phyloP scores from a whole-genome alignment of 2,888 invertebrate genomes.

The Craniophora ligustri region DNA sequence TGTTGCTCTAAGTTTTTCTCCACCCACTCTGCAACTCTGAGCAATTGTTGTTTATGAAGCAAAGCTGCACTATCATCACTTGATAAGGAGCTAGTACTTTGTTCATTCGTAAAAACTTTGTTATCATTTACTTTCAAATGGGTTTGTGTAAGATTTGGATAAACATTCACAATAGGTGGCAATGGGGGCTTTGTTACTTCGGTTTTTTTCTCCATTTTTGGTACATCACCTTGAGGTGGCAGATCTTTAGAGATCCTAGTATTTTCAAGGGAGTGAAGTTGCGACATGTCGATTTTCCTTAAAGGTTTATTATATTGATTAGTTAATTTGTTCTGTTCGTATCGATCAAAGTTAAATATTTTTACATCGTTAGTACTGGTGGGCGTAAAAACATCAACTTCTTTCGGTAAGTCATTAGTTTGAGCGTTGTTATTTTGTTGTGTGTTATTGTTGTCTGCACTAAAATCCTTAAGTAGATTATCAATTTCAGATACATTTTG shows the following conservation, averaged over 20 bases:
- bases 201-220: conserved; percentile 68
- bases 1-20: conserved; percentile 90
- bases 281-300: conserved; percentile 83
- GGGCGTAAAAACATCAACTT: conserved; percentile 62
- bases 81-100: conserved; percentile 85
- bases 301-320: conserved; percentile 75
- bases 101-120: conserved; percentile 83
- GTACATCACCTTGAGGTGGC: conserved; percentile 69
- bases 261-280: conserved; percentile 82
- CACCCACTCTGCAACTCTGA: conserved; percentile 93
- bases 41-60: conserved; percentile 90
- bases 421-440: conserved; percentile 70
- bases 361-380: conserved; percentile 79
- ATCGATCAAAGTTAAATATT: conserved; percentile 87
- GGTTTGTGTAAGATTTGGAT: conserved; percentile 84
- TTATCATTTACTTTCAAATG: conserved; percentile 83
- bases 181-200: conserved; percentile 70
- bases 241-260: conserved; percentile 84
- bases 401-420: conserved; percentile 55
- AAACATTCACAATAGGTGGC: conserved; percentile 82
- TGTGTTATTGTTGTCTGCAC: conserved; percentile 63
- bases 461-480: conserved; percentile 80
- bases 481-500: conserved; percentile 77
- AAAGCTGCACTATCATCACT: conserved; percentile 87
- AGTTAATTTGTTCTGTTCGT: conserved; percentile 81